These are phyloP conservation scores for Neomonachus schauinslandi DNA, from an alignment of 2,113 vertebrate species.

Conservation along the genomic window DNA sequence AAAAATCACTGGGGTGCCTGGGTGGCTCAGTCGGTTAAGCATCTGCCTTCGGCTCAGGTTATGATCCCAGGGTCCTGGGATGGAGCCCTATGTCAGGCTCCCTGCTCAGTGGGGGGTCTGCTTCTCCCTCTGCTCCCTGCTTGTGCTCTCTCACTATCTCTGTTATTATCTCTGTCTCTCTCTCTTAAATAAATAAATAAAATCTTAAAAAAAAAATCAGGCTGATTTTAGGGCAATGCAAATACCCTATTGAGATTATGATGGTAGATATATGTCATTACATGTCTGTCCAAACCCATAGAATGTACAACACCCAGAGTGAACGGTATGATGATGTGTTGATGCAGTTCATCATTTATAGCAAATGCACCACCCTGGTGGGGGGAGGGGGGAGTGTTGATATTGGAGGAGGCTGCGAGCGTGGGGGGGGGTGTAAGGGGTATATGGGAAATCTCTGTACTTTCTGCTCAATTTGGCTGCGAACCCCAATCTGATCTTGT, in stretches of 20 bases:
- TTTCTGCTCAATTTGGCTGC: not conserved
- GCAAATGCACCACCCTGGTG: accelerated
- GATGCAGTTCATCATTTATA: not conserved
- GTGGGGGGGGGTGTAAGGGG: not conserved
- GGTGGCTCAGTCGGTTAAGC: too few species aligned
- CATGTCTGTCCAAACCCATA: not conserved
- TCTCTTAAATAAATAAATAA: too few species aligned
- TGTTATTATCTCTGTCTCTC: too few species aligned
- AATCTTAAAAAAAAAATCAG: not conserved
- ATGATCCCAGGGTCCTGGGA: too few species aligned
- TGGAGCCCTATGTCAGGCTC: too few species aligned
- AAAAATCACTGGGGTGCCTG: not conserved
- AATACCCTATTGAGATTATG: not conserved
- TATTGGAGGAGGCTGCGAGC: not conserved
- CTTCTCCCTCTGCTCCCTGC: too few species aligned
- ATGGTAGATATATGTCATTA: not conserved
- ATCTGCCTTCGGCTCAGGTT: too few species aligned
- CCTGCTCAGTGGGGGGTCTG: too few species aligned
- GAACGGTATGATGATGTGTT: not conserved
- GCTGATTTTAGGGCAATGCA: not conserved
- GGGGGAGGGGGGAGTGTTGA: not conserved
- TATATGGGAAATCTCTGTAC: not conserved
- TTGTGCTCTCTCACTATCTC: too few species aligned
- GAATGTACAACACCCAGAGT: not conserved
- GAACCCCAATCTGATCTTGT: not conserved